phyloP scores from a whole-genome alignment of 2,797 vertebrate genomes.

The Bryconaethiops microstoma region DNA sequence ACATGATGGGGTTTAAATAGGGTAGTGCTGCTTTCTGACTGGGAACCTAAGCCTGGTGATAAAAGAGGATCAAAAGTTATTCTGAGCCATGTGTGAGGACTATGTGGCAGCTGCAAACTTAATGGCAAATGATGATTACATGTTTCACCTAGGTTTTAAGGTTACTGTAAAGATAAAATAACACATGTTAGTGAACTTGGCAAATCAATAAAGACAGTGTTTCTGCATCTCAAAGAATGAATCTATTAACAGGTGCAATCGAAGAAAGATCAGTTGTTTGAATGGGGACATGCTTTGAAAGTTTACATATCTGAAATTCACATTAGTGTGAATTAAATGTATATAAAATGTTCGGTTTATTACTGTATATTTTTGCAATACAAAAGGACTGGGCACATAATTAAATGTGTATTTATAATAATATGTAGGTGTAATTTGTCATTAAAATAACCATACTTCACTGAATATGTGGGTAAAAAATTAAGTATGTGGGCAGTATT shows the following conservation, averaged over 20 bases:
- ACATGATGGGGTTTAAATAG: slow-evolving; percentile 4
- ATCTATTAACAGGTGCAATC: not conserved
- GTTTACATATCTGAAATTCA: not conserved
- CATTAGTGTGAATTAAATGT: not conserved
- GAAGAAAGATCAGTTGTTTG: not conserved
- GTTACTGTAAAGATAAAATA: not conserved
- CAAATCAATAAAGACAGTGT: too few species aligned
- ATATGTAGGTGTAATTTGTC: not conserved
- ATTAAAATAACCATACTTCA: not conserved
- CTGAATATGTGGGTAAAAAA: not conserved
- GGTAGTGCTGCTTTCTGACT: slow-evolving; percentile 1
- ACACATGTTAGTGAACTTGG: not conserved
- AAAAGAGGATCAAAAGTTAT: slow-evolving; percentile 71
- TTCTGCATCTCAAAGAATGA: not conserved
- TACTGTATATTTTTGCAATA: not conserved
- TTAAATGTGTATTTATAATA: not conserved
- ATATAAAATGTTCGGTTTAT: too few species aligned
- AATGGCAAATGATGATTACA: slow-evolving; percentile 41
- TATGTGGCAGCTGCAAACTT: slow-evolving; percentile 66
- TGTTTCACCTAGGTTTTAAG: slow-evolving; percentile 10
- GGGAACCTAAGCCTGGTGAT: slow-evolving; percentile 62
- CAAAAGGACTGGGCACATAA: not conserved
- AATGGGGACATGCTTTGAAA: not conserved
- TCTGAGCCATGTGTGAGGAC: slow-evolving; percentile 64
- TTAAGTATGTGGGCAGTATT: not conserved